Evolutionary conservation across 2,797 vertebrate species (phyloP).

Genomic region (Hydrophis major): DNA sequence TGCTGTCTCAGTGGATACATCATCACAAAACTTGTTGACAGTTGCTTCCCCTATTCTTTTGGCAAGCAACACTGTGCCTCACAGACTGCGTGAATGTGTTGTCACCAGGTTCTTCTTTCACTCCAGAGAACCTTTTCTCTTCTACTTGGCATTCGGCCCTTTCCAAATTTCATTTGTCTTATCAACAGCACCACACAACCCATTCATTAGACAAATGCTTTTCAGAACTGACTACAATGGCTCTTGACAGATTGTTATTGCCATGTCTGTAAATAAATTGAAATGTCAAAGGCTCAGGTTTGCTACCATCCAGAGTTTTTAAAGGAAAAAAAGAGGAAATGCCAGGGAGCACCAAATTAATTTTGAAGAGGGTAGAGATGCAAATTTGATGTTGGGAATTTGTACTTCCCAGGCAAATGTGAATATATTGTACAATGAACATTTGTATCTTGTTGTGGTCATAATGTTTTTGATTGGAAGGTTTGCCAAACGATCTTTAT

Average conservation of each 20-base stretch:
- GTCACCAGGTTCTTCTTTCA: conserved; percentile 17
- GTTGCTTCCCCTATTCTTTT: neutral
- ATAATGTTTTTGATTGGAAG: neutral
- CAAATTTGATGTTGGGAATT: conserved; percentile 23
- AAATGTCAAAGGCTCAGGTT: conserved; percentile 23
- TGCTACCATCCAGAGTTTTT: conserved; percentile 3
- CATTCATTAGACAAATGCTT: conserved; percentile 22
- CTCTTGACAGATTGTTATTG: conserved; percentile 21
- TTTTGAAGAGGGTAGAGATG: conserved; percentile 32
- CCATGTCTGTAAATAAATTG: conserved; percentile 24
- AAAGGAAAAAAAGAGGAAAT: neutral
- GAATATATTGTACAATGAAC: neutral
- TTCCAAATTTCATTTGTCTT: conserved; percentile 19
- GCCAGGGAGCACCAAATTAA: conserved; percentile 20
- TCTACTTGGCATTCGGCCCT: conserved; percentile 17
- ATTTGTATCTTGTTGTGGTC: neutral
- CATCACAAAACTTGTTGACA: neutral
- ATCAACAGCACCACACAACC: conserved; percentile 15
- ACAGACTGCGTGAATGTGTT: neutral
- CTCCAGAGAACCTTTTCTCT: conserved; percentile 2
- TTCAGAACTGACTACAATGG: neutral
- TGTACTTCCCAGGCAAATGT: conserved; percentile 6
- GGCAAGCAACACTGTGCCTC: neutral
- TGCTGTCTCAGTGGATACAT: neutral
- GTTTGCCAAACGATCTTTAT: neutral